Evolutionary conservation across 2,113 vertebrate genomes (phyloP).

Genomic region (Apus apus): DNA sequence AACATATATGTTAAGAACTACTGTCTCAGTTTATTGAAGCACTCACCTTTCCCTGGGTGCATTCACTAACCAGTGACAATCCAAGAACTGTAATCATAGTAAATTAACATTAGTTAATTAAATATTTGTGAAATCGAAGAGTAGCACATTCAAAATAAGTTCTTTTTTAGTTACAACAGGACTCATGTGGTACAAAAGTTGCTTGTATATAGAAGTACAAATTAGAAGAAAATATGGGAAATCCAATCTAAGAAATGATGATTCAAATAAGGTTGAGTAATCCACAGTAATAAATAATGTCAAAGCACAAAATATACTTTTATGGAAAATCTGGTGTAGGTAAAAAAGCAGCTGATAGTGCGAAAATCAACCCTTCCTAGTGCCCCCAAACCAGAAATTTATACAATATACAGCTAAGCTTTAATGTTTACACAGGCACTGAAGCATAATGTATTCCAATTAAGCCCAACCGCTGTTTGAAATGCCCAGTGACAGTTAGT

Average conservation of each 20-base stretch:
- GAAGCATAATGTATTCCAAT: not conserved
- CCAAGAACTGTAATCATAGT: not conserved
- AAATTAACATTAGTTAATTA: not conserved
- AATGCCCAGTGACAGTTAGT: not conserved
- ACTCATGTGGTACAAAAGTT: not conserved
- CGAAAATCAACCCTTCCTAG: not conserved
- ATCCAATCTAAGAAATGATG: not conserved
- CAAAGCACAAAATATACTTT: not conserved
- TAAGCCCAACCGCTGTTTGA: not conserved
- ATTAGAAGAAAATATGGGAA: not conserved
- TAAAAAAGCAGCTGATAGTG: not conserved
- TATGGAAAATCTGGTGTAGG: not conserved
- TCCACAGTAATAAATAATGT: slow-evolving; percentile 4
- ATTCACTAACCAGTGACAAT: not conserved
- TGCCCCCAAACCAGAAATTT: not conserved
- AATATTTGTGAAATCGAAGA: not conserved
- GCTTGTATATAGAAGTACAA: not conserved
- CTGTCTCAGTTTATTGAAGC: not conserved
- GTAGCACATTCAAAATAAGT: not conserved
- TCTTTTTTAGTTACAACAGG: not conserved
- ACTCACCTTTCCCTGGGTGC: not conserved
- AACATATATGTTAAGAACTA: not conserved
- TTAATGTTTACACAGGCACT: not conserved
- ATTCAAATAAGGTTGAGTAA: slow-evolving; percentile 11
- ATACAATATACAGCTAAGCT: not conserved